Percentiles rank a stretch among this genome's conserved stretches.
These are phyloP conservation scores for Balanococcus diminutus DNA, from an alignment of 2,888 invertebrate species.

Conservation along the genomic window DNA sequence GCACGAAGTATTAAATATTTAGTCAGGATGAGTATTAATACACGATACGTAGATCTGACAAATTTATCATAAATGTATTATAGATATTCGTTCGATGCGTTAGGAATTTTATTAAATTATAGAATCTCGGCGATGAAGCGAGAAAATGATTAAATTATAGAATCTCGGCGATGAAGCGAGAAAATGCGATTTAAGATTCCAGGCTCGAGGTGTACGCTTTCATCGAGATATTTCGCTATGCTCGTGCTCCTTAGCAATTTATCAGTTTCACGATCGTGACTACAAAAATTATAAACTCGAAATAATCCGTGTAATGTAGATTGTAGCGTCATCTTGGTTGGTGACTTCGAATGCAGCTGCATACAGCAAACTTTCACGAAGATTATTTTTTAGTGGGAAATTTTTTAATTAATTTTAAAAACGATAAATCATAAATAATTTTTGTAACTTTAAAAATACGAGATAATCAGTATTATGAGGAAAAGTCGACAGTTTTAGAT, in stretches of 20 bases:
- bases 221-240: background rate
- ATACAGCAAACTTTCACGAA: background rate
- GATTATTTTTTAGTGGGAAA: background rate
- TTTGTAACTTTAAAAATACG: too few species aligned
- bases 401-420: too few species aligned
- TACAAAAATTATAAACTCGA: background rate
- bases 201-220: background rate
- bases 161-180: background rate
- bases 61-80: background rate
- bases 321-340: background rate
- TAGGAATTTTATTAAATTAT: background rate
- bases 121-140: background rate
- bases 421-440: too few species aligned
- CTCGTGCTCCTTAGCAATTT: background rate
- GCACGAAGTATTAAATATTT: too few species aligned
- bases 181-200: too few species aligned
- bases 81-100: slow-evolving; percentile 19
- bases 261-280: background rate
- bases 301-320: background rate
- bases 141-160: background rate
- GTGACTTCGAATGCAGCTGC: background rate
- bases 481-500: too few species aligned
- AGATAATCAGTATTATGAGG: too few species aligned
- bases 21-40: background rate
- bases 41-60: background rate